Evolutionary conservation across 1,140 invertebrate genomes (phyloP).

Genomic region (Macrobrachium rosenbergii): DNA sequence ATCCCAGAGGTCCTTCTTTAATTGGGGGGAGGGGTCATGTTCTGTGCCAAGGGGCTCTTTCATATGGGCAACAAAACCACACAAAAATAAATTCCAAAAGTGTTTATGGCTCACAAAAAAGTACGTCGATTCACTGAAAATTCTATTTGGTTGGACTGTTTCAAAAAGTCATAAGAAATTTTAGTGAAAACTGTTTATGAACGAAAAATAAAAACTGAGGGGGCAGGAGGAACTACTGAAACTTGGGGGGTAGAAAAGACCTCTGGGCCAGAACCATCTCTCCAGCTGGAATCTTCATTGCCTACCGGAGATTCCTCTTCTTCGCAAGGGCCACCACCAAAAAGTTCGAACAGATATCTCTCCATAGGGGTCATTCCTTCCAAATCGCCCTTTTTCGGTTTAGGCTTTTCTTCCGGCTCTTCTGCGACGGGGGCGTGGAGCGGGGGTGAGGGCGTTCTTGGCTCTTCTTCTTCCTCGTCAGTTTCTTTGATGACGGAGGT

Average conservation of each 20-base stretch:
- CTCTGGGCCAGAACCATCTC: slow-evolving; percentile 31
- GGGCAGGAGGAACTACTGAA: no score
- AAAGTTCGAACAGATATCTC: slow-evolving; percentile 57
- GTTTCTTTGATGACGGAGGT: slow-evolving; percentile 57
- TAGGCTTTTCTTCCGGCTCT: not conserved
- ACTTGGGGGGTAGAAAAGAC: not conserved
- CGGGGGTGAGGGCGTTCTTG: slow-evolving; percentile 25
- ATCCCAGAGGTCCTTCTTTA: slow-evolving; percentile 33
- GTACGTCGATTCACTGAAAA: not conserved
- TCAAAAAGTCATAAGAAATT: no score
- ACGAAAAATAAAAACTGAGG: no score
- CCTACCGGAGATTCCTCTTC: slow-evolving; percentile 35
- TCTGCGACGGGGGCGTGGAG: slow-evolving; percentile 3
- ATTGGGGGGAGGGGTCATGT: no score
- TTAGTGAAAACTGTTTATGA: no score
- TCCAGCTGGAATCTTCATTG: slow-evolving; percentile 16
- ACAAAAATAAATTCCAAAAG: not conserved
- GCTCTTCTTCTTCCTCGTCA: slow-evolving; percentile 46
- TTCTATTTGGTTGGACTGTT: no score
- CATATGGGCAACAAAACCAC: no score
- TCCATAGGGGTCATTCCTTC: slow-evolving; percentile 59
- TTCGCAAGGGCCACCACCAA: slow-evolving; percentile 36
- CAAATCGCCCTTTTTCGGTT: not conserved
- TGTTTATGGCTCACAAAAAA: not conserved
- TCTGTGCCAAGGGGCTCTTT: no score